phyloP scores from a whole-genome alignment of 2,797 vertebrate genomes.

The Gymnodraco acuticeps region DNA sequence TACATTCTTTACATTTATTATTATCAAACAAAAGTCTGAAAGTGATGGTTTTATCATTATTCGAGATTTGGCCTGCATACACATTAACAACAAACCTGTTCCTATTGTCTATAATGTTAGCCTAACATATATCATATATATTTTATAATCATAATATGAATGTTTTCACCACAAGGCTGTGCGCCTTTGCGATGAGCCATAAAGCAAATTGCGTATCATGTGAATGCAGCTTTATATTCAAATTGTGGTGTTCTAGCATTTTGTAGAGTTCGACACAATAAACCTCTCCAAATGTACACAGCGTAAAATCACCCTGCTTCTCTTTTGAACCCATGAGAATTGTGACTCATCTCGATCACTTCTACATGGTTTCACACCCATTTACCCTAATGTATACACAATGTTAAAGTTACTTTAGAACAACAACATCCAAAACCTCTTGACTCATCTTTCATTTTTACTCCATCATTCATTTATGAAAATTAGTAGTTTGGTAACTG shows the following conservation, averaged over 20 bases:
- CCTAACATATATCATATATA: neutral
- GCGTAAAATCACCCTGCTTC: neutral
- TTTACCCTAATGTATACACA: neutral
- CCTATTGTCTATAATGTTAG: neutral
- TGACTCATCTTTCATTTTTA: neutral
- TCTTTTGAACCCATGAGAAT: neutral
- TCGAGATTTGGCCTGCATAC: neutral
- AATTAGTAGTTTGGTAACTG: neutral
- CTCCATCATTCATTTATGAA: slow-evolving; percentile 52
- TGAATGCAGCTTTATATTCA: no score
- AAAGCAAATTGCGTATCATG: no score
- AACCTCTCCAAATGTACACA: slow-evolving; percentile 9
- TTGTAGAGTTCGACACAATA: neutral
- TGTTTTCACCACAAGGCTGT: no score
- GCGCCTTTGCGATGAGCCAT: no score
- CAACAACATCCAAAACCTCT: no score
- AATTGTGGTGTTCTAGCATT: neutral
- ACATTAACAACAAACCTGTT: neutral
- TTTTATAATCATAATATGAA: no score
- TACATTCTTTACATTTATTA: neutral
- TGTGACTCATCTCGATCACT: slow-evolving; percentile 44
- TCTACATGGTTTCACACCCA: slow-evolving; percentile 34
- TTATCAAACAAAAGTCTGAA: neutral
- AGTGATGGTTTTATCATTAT: neutral
- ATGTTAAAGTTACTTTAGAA: no score